Evolutionary conservation across 2,113 vertebrate genomes (phyloP), one percentile per base, ranked within the genome.

Genomic region (Oncorhynchus kisutch): DNA sequence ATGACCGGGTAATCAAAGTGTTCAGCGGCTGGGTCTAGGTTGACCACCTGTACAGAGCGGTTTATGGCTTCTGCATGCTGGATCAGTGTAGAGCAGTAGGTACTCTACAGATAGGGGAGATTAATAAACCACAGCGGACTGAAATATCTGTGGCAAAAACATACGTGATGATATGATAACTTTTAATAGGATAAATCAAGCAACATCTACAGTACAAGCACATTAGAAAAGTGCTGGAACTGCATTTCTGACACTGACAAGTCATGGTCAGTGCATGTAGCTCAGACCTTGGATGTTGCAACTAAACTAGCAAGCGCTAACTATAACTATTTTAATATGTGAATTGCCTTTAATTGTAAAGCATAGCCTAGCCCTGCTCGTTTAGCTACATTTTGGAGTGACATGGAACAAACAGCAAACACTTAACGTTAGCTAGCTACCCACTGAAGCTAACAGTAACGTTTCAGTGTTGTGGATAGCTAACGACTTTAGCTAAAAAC

Each of bases 11-110:
- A 99, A 79, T 86, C 88, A 87, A 99, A 99, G 72, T 94, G 91
- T 49, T 98, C 98, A 1, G 97, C 97, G 0, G 98, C 98, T 2
- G 97, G 98, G 81, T 99, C 97, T 66, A 99, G 90, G 81, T 99
- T 99, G 2, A 99, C 96, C 69, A 99, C 97, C 77, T 97, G 97
- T 12, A 98, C 94, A 1, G 95, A 94, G 25, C 98, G 95, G 83
- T 94, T 95, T 62, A 98, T 85, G 51, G 92, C 64, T 85, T 94
- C 94, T 3, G 93, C 94, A 81, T 99, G 97, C 76, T 99, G 95
- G 81, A 97, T 88, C 92, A 99, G 93, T 57, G 95, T 97, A 86
- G 96, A 89, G 77, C 98, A 99, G 89, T 99, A 99, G 0, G 97
- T 99, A 87, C 98, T 99, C 98, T 99, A 91, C 60, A 82, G 59